These are phyloP conservation scores for Epirrhoe tristata DNA, from an alignment of 2,888 invertebrate species.

Conservation along the genomic window DNA sequence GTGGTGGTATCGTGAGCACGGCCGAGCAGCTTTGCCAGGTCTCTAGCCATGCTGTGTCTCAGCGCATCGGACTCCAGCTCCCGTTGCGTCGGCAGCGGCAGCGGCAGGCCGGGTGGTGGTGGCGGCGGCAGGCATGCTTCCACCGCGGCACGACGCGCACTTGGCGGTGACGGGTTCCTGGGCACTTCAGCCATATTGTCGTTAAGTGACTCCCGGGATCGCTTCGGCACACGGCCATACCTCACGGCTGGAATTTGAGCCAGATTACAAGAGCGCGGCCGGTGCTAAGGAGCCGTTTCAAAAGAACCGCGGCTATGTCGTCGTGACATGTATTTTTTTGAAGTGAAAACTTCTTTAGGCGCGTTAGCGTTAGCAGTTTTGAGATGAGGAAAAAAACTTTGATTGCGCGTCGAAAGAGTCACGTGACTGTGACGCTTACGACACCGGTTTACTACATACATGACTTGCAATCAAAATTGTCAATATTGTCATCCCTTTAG, in stretches of 20 bases:
- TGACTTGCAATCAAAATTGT: too few species aligned
- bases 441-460: too few species aligned
- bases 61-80: constrained; percentile 48
- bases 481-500: too few species aligned
- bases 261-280: constrained; percentile 34
- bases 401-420: too few species aligned
- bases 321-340: too few species aligned
- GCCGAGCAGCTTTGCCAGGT: constrained; percentile 80
- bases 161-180: constrained; percentile 15
- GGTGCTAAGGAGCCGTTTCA: constrained; percentile 42
- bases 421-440: too few species aligned
- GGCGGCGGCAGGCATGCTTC: constrained; percentile 25
- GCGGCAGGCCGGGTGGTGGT: constrained; percentile 11
- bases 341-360: too few species aligned
- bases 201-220: constrained; percentile 89
- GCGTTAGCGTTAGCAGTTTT: too few species aligned
- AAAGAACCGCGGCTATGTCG: constrained; percentile 38
- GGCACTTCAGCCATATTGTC: constrained; percentile 45
- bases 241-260: constrained; percentile 90
- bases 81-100: constrained; percentile 43
- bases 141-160: constrained; percentile 47
- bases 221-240: constrained; percentile 98
- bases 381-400: too few species aligned
- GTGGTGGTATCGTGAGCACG: constrained; percentile 94
- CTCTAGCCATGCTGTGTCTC: constrained; percentile 57